Base-by-base conservation (phyloP, 2,888 invertebrate genomes). In the Limnephilus lunatus region DNA sequence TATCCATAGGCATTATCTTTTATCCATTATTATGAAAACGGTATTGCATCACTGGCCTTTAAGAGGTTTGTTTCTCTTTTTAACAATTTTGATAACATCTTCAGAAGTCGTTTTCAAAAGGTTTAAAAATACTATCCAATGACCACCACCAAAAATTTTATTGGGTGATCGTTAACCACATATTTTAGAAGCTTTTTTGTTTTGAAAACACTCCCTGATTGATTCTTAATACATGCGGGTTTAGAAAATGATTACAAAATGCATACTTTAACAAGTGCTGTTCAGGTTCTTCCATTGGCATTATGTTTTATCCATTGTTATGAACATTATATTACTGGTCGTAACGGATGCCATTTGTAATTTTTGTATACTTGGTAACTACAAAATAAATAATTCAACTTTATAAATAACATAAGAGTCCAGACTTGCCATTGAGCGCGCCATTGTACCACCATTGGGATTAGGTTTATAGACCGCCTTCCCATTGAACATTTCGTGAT, bases 401-500 rank as follows among this genome's bases (percentile, higher is more conserved):
- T 68, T 68, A 48, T 12, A 44, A 53, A 53, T 31, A 53, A 19
- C 53, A 48, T n/a, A 32, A 83, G 44, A 9, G 48, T 48, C 15
- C 32, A 31, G 31, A 83, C 32, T 83, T 32, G 83, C 35, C 32
- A 83, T 83, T 68, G 68, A 68, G n/a, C 68, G 68, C 9, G 68
- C 68, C 68, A 68, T 68, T 25, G 39, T 86, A 1, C n/a, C 30
- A 5, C 30, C 12, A 25, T 35, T 35, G 32, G 81, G 80, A 25
- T 15, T 83, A 14, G 88, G 53, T 91, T 68, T 89, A 35, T 48
- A 91, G 32, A 91, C 25, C 30, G 91, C 15, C 15, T 89, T 89
- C 80, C 91, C 91, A 31, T 91, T 83, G 15, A 48, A 83, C 68
- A 91, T n/a, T 15, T 83, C 89, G n/a, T 83, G 83, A 53, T 89